Conservation (phyloP, 2,797 vertebrate species). For the Clarias pachynema region DNA sequence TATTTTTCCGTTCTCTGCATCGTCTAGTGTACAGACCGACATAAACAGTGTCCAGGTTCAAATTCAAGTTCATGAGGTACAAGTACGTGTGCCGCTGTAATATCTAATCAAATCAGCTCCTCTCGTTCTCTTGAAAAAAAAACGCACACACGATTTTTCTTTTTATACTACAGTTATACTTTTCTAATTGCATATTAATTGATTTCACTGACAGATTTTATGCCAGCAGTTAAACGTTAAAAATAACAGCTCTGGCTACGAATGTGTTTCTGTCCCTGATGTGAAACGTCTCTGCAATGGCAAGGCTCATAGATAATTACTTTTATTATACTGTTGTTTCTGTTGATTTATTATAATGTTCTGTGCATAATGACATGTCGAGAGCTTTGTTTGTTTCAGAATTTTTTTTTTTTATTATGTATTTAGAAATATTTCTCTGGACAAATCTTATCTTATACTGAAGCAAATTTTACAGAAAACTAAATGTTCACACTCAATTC, state of each 20-base stretch:
- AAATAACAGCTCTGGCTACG: neutral
- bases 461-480: neutral
- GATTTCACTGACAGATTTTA: neutral
- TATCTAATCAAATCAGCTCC: neutral
- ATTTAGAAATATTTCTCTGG: neutral
- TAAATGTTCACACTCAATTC: neutral
- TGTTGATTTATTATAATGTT: neutral
- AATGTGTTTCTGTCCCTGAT: neutral
- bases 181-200: slow-evolving; percentile 8
- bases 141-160: neutral
- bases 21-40: too few relatives aligned
- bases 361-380: neutral
- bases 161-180: neutral
- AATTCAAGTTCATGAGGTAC: neutral
- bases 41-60: neutral
- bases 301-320: slow-evolving; percentile 6
- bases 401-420: neutral
- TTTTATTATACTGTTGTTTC: slow-evolving; percentile 19
- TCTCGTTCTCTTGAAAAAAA: neutral
- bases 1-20: neutral
- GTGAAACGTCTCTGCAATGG: neutral
- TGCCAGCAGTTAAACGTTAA: neutral
- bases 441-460: neutral
- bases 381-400: neutral
- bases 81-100: neutral